Conservation (phyloP, 2,888 invertebrate genomes). For the Pristionchus japonicus region DNA sequence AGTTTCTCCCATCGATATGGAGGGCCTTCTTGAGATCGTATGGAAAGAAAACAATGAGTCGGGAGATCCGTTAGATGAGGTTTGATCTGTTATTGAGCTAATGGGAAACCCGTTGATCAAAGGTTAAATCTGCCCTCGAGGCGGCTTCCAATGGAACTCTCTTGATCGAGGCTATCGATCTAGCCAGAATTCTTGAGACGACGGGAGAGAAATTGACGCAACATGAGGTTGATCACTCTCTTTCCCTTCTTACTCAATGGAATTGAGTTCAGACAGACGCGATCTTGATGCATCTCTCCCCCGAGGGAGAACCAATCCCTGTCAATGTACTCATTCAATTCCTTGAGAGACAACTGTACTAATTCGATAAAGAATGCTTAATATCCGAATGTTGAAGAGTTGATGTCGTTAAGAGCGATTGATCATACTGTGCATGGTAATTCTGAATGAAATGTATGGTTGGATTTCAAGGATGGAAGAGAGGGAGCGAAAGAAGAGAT, state of each 20-base stretch:
- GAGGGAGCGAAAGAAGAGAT: not conserved
- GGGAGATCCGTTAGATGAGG: not conserved
- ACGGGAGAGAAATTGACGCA: constrained; percentile 39
- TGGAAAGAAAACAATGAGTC: not conserved
- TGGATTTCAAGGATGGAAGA: not conserved
- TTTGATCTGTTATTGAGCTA: not conserved
- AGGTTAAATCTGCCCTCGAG: not conserved
- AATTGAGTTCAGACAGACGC: not conserved
- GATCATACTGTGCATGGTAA: not conserved
- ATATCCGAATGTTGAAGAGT: not conserved
- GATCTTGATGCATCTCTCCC: not conserved
- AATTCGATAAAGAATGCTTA: constrained; percentile 29
- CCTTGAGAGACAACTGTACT: constrained; percentile 14
- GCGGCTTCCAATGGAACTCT: not conserved
- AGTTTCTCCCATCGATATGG: constrained; percentile 16
- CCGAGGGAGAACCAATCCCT: constrained; percentile 20
- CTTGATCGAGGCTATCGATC: not conserved
- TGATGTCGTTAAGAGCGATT: not conserved
- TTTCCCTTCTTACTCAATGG: not conserved
- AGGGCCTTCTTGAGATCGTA: not conserved
- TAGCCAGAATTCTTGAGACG: constrained; percentile 32
- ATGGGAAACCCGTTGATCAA: not conserved
- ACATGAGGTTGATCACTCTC: not conserved
- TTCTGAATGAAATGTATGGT: not conserved
- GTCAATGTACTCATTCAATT: not conserved